Base-by-base conservation (phyloP, 2,113 vertebrate species). In the Silurus glanis region DNA sequence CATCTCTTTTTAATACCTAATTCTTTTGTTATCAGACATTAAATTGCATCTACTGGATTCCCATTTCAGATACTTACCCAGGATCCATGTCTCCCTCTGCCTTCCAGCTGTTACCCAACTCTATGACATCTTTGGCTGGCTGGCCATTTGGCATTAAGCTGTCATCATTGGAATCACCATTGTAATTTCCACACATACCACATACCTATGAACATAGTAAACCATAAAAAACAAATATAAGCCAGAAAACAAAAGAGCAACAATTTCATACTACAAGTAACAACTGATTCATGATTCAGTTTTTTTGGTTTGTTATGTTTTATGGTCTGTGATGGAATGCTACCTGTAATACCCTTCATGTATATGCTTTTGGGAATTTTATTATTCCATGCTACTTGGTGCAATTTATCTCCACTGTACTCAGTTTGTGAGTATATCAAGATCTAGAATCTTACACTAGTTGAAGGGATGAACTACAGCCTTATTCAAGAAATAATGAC, bases 181-280 rank as follows among this genome's bases (percentile, higher is more conserved):
- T 97, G 92, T 95, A 97, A 90, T 96, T 97, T 0, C 97, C 96
- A 0, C 96, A 97, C 91, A 96, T 92, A 4, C 96, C 96, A 0
- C 96, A 97, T 64, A 96, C 91, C 97, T 97, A 82, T 9, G 83
- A 85, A 62, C 37, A 28, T 66, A 1, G 78, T 13, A 21, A 28
- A 3, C 19, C 5, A 75, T 12, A 61, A 59, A 14, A 58, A 47
- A 45, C 79, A 83, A 58, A 25, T 6, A 2, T 82, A 53, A 55
- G 47, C 21, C 3, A 19, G 0, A 66, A 53, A 19, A 5, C 7
- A 6, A n/a, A 83, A 51, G 74, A 74, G 64, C 17, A 78, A 9
- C 45, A 14, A 16, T 28, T 64, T 17, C 28, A 56, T 17, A 49
- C 16, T 71, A 58, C 51, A 69, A 56, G 25, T 9, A 4, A 51